Evolutionary conservation across 2,888 invertebrate genomes (phyloP).

Genomic region (Plemyria rubiginata): DNA sequence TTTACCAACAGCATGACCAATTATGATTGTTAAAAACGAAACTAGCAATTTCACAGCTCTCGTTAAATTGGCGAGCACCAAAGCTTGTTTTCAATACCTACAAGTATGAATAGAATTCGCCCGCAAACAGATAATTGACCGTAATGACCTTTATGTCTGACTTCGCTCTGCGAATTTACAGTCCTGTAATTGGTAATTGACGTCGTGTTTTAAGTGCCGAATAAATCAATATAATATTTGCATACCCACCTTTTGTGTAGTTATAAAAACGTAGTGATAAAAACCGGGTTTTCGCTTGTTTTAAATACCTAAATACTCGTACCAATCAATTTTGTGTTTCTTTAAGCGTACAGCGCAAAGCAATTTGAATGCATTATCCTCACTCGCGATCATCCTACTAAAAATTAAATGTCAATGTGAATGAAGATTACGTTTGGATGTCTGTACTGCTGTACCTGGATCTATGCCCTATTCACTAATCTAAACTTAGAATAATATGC

Average conservation of each 20-base stretch:
- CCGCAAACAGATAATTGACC: constrained; percentile 8
- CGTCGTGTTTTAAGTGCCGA: constrained; percentile 23
- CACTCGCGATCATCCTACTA: constrained; percentile 14
- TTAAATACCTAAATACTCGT: constrained; percentile 1
- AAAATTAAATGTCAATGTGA: too few species aligned
- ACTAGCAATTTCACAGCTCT: background rate
- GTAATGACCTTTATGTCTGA: constrained; percentile 10
- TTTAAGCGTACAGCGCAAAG: constrained; percentile 28
- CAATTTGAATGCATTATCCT: constrained; percentile 34
- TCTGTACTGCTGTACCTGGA: too few species aligned
- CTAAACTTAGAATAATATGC: too few species aligned
- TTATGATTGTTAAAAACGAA: background rate
- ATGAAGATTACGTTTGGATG: too few species aligned
- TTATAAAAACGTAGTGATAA: constrained; percentile 26
- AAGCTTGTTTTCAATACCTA: background rate
- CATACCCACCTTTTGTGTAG: constrained; percentile 14
- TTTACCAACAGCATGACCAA: background rate
- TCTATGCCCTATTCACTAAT: too few species aligned
- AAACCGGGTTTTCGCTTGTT: constrained; percentile 26
- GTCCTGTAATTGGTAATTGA: constrained; percentile 31
- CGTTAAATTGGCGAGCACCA: background rate
- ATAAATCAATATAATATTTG: constrained; percentile 38
- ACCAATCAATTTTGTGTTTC: constrained; percentile 15
- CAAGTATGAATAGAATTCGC: constrained; percentile 5
- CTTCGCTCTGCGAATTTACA: constrained; percentile 24